Percentiles rank a stretch among this genome's conserved stretches.
Evolutionary conservation across 2,797 vertebrate genomes (phyloP).

Genomic region (Rhynchotus rufescens): DNA sequence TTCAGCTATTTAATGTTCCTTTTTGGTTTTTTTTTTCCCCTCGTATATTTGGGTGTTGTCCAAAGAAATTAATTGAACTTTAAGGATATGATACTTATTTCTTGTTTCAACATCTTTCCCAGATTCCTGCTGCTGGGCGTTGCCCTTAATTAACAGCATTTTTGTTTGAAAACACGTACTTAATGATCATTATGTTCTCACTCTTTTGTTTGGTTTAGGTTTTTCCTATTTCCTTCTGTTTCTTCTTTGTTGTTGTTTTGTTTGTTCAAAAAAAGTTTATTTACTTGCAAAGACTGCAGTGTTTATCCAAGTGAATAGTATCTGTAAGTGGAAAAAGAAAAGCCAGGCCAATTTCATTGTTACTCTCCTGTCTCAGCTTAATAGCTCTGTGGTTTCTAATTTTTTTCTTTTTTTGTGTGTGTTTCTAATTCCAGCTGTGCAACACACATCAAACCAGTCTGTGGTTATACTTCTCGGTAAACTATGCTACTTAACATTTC

Average conservation of each 20-base stretch:
- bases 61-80: constrained; percentile 65
- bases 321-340: constrained; percentile 71
- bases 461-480: constrained; percentile 67
- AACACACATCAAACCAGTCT: constrained; percentile 70
- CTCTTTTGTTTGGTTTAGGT: constrained; percentile 51
- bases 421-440: constrained; percentile 75
- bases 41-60: constrained; percentile 29
- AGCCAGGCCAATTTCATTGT: constrained; percentile 52
- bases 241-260: not conserved
- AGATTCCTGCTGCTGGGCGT: constrained; percentile 66
- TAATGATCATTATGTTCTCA: constrained; percentile 68
- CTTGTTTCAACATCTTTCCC: constrained; percentile 67
- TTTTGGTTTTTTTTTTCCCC: not conserved
- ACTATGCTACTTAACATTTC: constrained; percentile 67
- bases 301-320: constrained; percentile 72
- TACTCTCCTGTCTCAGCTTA: constrained; percentile 71
- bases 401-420: constrained; percentile 26
- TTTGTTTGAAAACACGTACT: constrained; percentile 68
- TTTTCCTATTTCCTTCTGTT: constrained; percentile 58
- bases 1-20: not conserved
- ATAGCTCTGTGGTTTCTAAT: constrained; percentile 60
- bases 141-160: constrained; percentile 76
- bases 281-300: constrained; percentile 70
- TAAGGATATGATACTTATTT: constrained; percentile 70
- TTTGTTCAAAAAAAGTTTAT: constrained; percentile 61